These are phyloP conservation scores for Hydrophis major DNA, from an alignment of 2,797 vertebrate species.

Conservation along the genomic window DNA sequence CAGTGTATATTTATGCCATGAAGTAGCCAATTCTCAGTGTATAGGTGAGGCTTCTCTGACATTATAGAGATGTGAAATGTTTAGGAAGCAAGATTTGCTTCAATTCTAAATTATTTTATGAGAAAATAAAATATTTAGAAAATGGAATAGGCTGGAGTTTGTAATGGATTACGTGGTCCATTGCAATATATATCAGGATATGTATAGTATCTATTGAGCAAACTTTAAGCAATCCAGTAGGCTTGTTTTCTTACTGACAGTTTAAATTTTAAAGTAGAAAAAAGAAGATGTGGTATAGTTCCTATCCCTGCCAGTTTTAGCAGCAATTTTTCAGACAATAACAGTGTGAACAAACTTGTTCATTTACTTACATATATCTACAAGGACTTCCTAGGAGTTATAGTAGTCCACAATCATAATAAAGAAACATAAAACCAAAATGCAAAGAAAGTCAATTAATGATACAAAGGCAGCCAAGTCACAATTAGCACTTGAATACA, in stretches of 20 bases:
- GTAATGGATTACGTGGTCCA: not conserved
- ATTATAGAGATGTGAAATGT: not conserved
- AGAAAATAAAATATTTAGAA: not conserved
- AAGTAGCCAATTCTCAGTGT: not conserved
- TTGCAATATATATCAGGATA: not conserved
- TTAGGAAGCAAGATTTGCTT: not conserved
- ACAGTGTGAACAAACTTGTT: not conserved
- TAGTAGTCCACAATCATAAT: not conserved
- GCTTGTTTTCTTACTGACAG: not conserved
- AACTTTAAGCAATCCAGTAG: not conserved
- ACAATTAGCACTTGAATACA: not conserved
- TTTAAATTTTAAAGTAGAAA: not conserved
- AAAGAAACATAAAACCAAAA: not conserved
- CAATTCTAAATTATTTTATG: not conserved
- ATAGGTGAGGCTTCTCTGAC: not conserved
- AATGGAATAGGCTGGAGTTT: not conserved
- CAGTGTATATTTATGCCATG: not conserved
- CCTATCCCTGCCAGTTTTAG: not conserved
- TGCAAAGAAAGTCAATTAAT: not conserved
- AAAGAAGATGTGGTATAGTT: not conserved
- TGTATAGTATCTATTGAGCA: not conserved
- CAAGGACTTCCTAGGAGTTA: not conserved
- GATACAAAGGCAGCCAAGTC: not conserved
- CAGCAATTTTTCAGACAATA: not conserved
- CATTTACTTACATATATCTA: not conserved